Conservation (phyloP, 2,888 invertebrate genomes). For the Cheilosia scutellata region DNA sequence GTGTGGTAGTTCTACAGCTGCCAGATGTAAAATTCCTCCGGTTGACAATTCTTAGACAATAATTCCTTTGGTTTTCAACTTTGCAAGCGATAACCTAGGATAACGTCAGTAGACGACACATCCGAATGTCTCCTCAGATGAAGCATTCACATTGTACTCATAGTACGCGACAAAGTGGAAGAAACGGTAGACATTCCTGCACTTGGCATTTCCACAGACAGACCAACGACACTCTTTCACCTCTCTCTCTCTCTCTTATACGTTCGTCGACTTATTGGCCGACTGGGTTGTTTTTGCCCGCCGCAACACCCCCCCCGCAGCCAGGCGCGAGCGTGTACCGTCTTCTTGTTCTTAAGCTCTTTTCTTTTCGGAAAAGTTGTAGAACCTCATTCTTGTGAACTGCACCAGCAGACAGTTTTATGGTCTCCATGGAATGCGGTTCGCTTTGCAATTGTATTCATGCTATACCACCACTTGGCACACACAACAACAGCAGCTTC, state of each 20-base stretch:
- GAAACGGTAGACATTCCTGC: constrained; percentile 65
- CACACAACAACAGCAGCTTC: constrained; percentile 38
- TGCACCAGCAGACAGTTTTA: constrained; percentile 73
- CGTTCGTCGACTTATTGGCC: constrained; percentile 74
- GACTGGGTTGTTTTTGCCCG: constrained; percentile 64
- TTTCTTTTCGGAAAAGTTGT: constrained; percentile 64
- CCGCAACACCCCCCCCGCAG: constrained; percentile 5
- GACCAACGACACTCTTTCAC: constrained; percentile 33
- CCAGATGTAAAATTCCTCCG: constrained; percentile 42
- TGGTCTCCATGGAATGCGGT: constrained; percentile 74
- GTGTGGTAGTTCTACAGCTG: constrained; percentile 54
- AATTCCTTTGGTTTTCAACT: constrained; percentile 27
- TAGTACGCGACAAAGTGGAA: constrained; percentile 43
- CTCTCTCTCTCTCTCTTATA: constrained; percentile 28
- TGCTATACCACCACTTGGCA: constrained; percentile 53
- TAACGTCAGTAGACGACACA: constrained; percentile 43
- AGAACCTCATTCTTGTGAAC: constrained; percentile 67
- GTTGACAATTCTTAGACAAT: constrained; percentile 58
- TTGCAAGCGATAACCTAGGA: constrained; percentile 36
- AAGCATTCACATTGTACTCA: constrained; percentile 31
- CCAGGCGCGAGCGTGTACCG: background rate
- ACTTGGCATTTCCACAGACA: constrained; percentile 53
- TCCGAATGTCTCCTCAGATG: constrained; percentile 43
- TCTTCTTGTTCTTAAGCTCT: constrained; percentile 19
- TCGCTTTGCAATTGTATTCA: constrained; percentile 69